Percentiles rank a stretch among this genome's conserved stretches.
phyloP scores from a whole-genome alignment of 2,888 invertebrate genomes.

The Mermis nigrescens region DNA sequence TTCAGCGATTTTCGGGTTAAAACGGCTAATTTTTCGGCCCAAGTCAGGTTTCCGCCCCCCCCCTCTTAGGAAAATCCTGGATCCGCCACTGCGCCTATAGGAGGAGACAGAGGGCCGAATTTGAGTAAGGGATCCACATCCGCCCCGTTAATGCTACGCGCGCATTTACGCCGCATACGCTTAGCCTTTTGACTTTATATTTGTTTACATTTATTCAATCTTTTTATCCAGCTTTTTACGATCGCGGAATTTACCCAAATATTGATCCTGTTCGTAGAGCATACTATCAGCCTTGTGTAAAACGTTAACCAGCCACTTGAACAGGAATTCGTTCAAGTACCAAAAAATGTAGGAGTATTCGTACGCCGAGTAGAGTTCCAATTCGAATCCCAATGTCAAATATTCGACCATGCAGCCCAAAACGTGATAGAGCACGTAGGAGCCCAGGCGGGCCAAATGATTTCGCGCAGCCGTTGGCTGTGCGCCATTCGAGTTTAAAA shows the following conservation, averaged over 20 bases:
- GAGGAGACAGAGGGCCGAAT: too few relatives aligned
- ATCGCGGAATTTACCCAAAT: too few relatives aligned
- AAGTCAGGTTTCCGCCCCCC: too few relatives aligned
- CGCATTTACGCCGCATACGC: constrained; percentile 28
- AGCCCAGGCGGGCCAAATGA: constrained; percentile 66
- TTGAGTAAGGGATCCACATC: too few relatives aligned
- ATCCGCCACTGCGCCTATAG: too few relatives aligned
- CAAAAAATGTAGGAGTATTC: constrained; percentile 90
- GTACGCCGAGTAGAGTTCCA: constrained; percentile 82
- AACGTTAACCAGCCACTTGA: constrained; percentile 78
- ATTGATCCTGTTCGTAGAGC: constrained; percentile 54
- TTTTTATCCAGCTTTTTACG: constrained; percentile 19
- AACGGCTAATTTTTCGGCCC: too few relatives aligned
- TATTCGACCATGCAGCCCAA: constrained; percentile 78
- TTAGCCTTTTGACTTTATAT: background rate
- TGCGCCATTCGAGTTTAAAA: constrained; percentile 50
- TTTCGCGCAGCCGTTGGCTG: constrained; percentile 46
- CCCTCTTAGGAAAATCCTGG: too few relatives aligned
- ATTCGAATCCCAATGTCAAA: constrained; percentile 73
- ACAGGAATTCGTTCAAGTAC: constrained; percentile 64
- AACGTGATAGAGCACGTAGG: constrained; percentile 86
- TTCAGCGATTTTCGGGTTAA: too few relatives aligned
- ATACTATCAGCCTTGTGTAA: constrained; percentile 69
- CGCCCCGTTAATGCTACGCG: too few relatives aligned
- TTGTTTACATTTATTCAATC: too few relatives aligned